Conservation (phyloP, 2,888 invertebrate species). For the Oeneis ivallda region DNA sequence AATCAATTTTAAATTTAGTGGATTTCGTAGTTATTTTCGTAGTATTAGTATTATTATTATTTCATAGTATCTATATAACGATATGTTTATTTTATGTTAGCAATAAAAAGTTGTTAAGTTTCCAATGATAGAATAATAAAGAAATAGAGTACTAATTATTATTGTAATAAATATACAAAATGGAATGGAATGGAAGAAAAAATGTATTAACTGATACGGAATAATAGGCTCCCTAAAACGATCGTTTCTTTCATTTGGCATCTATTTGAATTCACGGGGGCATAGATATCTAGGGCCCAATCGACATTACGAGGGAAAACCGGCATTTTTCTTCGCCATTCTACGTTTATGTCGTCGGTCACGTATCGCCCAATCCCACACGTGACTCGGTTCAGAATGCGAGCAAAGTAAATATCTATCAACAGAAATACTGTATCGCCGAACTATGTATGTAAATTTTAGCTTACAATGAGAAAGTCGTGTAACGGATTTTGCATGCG, state of each 20-base stretch:
- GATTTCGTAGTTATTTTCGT: not conserved
- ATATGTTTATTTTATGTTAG: no score
- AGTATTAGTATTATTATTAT: no score
- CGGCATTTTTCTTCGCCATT: conserved; percentile 41
- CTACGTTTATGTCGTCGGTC: conserved; percentile 42
- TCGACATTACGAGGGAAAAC: conserved; percentile 40
- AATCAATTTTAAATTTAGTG: no score
- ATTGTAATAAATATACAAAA: no score
- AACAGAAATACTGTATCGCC: conserved; percentile 50
- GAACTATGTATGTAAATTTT: conserved; percentile 44
- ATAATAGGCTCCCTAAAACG: conserved; percentile 33
- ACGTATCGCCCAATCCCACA: conserved; percentile 48
- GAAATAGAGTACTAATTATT: no score
- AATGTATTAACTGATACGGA: conserved; percentile 25
- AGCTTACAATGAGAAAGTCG: conserved; percentile 24
- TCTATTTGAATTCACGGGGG: conserved; percentile 41
- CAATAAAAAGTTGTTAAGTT: no score
- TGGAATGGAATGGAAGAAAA: not conserved
- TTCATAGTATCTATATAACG: no score
- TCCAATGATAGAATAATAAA: no score
- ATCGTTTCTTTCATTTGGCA: conserved; percentile 34
- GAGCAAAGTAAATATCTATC: conserved; percentile 54
- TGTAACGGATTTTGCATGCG: conserved; percentile 25
- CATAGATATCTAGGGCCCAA: conserved; percentile 39
- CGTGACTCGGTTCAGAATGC: conserved; percentile 48